Percentiles rank a stretch among this genome's conserved stretches.
phyloP scores from a whole-genome alignment of 2,888 invertebrate species.

The Agriopis leucophaearia region DNA sequence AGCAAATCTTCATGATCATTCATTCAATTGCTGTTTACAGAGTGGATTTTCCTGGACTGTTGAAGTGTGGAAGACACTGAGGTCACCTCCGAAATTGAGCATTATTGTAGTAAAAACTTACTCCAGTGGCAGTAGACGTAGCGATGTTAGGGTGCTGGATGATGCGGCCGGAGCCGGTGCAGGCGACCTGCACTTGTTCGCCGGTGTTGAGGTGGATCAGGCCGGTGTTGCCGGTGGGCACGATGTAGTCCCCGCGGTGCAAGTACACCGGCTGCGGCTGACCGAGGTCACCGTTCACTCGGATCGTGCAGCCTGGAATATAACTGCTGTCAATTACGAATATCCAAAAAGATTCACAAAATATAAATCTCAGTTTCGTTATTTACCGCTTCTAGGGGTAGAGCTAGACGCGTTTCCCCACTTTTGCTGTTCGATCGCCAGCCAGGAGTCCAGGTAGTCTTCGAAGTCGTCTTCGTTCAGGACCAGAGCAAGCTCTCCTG shows the following conservation, averaged over 20 bases:
- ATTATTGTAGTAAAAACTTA: conserved; percentile 50
- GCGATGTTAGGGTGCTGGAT: conserved; percentile 68
- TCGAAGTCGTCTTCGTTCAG: conserved; percentile 80
- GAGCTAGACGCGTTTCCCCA: conserved; percentile 55
- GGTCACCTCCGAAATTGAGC: neutral
- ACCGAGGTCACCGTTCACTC: conserved; percentile 79
- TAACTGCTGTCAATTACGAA: neutral
- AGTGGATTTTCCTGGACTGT: no score
- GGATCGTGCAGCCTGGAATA: conserved; percentile 74
- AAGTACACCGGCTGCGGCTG: conserved; percentile 88
- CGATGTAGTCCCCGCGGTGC: conserved; percentile 65
- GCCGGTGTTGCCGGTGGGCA: conserved; percentile 69
- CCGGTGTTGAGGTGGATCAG: conserved; percentile 63
- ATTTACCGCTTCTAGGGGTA: conserved; percentile 61
- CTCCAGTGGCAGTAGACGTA: conserved; percentile 59
- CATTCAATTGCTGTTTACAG: no score
- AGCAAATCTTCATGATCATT: no score
- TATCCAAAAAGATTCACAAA: neutral
- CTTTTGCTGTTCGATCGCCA: conserved; percentile 64
- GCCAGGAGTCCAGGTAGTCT: conserved; percentile 77
- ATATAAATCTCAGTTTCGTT: neutral
- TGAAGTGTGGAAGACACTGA: no score
- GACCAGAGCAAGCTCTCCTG: conserved; percentile 67
- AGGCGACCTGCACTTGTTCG: conserved; percentile 67
- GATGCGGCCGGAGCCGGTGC: conserved; percentile 66